phyloP scores from a whole-genome alignment of 2,888 invertebrate genomes.

The Steinernema carpocapsae region DNA sequence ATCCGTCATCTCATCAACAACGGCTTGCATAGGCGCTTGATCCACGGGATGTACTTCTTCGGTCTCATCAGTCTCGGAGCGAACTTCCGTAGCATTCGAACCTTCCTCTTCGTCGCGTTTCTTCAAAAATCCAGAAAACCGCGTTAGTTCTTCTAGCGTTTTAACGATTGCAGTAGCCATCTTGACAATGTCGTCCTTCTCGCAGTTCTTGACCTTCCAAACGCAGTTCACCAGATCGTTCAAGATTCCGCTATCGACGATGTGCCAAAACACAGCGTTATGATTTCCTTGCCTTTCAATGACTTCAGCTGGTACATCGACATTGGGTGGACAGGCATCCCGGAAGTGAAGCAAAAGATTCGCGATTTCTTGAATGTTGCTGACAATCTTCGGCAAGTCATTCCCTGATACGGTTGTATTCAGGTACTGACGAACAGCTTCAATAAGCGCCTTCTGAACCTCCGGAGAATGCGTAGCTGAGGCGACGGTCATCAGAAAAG shows the following conservation, averaged over 20 bases:
- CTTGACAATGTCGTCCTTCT: background rate
- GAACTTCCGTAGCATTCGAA: background rate
- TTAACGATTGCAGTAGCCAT: conserved; percentile 1
- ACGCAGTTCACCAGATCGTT: conserved; percentile 24
- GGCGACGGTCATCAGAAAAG: conserved; percentile 21
- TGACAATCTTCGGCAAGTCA: background rate
- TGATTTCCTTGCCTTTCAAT: conserved; percentile 23
- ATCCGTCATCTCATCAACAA: background rate
- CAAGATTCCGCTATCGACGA: conserved; percentile 27
- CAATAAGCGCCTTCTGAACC: conserved; percentile 4
- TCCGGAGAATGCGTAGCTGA: background rate
- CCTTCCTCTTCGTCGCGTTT: background rate
- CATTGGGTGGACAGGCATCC: conserved; percentile 15
- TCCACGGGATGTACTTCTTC: background rate
- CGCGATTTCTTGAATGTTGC: conserved; percentile 11
- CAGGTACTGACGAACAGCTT: background rate
- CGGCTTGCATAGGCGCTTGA: background rate
- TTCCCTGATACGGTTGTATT: background rate
- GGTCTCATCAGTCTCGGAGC: background rate
- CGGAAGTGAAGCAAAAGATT: conserved; percentile 12
- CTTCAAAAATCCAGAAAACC: background rate
- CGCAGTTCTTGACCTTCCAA: conserved; percentile 1
- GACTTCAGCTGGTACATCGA: background rate
- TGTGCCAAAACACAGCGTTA: conserved; percentile 15
- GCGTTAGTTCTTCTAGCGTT: conserved; percentile 7